Base-by-base conservation (phyloP, 2,113 vertebrate species). In the Takifugu bimaculatus region DNA sequence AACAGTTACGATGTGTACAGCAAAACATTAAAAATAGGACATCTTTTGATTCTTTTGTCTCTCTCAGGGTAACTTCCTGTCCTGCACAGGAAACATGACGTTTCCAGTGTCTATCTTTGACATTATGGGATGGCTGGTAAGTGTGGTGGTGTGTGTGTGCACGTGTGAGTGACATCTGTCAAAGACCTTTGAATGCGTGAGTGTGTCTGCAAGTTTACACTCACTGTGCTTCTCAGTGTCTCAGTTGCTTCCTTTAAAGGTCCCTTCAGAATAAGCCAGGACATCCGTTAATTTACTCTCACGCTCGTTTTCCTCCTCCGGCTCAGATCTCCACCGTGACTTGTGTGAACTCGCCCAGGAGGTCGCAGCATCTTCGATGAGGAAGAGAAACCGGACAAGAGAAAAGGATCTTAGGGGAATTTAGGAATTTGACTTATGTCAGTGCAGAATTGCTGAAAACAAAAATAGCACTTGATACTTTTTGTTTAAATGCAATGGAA, bases 211-310 rank as follows among this genome's bases (percentile, higher is more conserved):
- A 51, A 66, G 56, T 56, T 67, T 57, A 60, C 61, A 12, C 68
- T 59, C 26, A 58, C 57, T 12, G 56, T 63, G 71, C 35, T 39
- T 62, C 64, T 62, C 70, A 51, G 44, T 20, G 61, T 53, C 15
- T 4, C 42, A 44, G 61, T 13, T 39, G 44, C 65, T 82, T 87
- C 79, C 80, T 83, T 57, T 65, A 65, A 48, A 26, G 47, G 59
- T 81, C 80, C 82, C 85, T 47, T 62, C 63, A 73, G 79, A 78
- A 49, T 68, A 27, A 50, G 52, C 12, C 47, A 28, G 70, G 72
- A 74, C 45, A 50, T 78, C 75, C 48, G 50, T 4, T 55, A 53
- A 6, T n/a, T 14, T 11, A 15, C 50, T 75, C 78, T 79, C 80
- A 81, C 70, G 57, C 72, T 60, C 54, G 49, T 77, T 66, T 63